Base-by-base conservation (phyloP, 2,888 invertebrate genomes). In the Dusona sp. region DNA sequence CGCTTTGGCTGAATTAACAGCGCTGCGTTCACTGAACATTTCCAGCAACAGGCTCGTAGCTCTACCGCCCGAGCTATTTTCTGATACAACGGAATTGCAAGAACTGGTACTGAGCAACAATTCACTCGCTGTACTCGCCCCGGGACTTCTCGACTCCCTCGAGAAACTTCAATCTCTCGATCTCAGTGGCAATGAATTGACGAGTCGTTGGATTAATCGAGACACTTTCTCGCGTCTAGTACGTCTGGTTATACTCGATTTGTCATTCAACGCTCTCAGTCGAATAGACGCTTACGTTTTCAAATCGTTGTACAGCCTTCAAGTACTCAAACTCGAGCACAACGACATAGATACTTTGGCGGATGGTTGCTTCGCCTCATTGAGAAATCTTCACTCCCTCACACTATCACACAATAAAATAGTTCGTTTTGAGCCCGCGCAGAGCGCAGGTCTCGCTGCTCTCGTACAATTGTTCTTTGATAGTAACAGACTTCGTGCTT, bases 101-200 rank as follows among this genome's bases (percentile, higher is more conserved):
- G 96, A 97, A 93, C 95, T 98, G 89, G 96, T 97, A 91, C 95
- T 97, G 78, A 96, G 97, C 91, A 97, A 97, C 92, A 98, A 98
- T 93, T 96, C 97, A 11, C 93, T 98, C 61, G 96, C 96, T 88
- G 97, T 97, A 6, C 95, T 98, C 74, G 97, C 97, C 16, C 97
- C 97, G 16, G 97, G 97, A 64, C 94, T 97, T 51, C 95, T 98
- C 83, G 96, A 97, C 93, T 96, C 96, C 84, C 95, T 98, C 87
- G 96, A 96, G 91, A 96, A 97, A 92, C 94, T 98, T 84, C 96
- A 97, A 94, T 96, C 96, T 90, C 95, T 97, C 88, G 97, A 97
- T 94, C 94, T 97, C 91, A 97, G 97, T 68, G 95, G 95, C 84
- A 97, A 97, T 93, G 96, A 97, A 91, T 94, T 98, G 89, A 96